These are phyloP conservation scores for Anniella stebbinsi DNA, from an alignment of 2,797 vertebrate genomes.

Conservation along the genomic window DNA sequence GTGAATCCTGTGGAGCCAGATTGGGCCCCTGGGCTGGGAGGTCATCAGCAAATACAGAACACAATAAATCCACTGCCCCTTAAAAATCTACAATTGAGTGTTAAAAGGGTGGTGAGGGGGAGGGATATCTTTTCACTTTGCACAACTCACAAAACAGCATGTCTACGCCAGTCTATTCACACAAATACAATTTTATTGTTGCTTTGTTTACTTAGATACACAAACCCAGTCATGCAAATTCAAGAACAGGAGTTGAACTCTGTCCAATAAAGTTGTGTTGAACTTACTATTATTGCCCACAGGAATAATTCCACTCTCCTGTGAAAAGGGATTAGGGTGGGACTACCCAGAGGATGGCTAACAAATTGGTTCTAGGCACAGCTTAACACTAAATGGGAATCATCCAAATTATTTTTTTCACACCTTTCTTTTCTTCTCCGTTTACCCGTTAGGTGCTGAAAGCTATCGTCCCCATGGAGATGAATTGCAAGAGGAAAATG, in stretches of 20 bases:
- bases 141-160: neutral
- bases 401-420: slow-evolving; percentile 53
- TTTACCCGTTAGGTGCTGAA: slow-evolving; percentile 51
- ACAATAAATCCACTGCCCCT: too few species aligned
- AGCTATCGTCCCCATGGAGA: slow-evolving; percentile 41
- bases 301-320: neutral
- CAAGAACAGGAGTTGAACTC: neutral
- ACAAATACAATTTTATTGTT: neutral
- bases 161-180: neutral
- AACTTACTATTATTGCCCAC: neutral
- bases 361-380: slow-evolving; percentile 34
- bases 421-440: slow-evolving; percentile 60
- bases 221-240: neutral
- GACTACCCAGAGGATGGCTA: slow-evolving; percentile 29
- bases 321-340: neutral
- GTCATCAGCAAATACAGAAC: neutral
- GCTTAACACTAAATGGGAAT: slow-evolving; percentile 5
- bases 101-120: neutral
- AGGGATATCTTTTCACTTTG: neutral
- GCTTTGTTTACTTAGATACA: neutral
- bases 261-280: neutral
- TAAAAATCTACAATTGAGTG: neutral
- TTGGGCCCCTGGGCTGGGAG: neutral
- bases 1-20: too few species aligned
- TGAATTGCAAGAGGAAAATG: slow-evolving; percentile 31